These are phyloP conservation scores for Pimpla rufipes DNA, from an alignment of 2,888 invertebrate genomes.

Conservation along the genomic window DNA sequence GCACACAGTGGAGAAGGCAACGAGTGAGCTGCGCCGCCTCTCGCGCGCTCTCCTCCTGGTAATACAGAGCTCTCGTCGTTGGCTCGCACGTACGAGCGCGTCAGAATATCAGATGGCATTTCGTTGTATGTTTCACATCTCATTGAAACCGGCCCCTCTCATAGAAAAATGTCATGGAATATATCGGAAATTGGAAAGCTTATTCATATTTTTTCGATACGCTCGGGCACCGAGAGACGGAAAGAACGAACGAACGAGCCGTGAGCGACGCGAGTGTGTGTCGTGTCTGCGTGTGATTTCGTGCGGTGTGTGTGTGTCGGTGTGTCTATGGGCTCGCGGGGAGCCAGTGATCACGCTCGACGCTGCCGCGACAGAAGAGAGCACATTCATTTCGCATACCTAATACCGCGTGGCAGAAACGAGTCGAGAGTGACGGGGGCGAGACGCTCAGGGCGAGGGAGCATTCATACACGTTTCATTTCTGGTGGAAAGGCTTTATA, in stretches of 20 bases:
- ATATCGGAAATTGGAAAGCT: constrained; percentile 85
- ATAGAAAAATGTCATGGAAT: constrained; percentile 84
- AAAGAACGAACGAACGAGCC: constrained; percentile 59
- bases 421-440: constrained; percentile 69
- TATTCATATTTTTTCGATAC: constrained; percentile 84
- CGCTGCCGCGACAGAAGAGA: constrained; percentile 56
- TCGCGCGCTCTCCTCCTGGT: not conserved
- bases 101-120: constrained; percentile 83
- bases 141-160: constrained; percentile 82
- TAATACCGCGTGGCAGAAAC: constrained; percentile 76
- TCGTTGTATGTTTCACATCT: constrained; percentile 83
- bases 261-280: constrained; percentile 21
- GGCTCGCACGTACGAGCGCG: constrained; percentile 75
- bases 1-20: constrained; percentile 37
- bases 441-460: constrained; percentile 59
- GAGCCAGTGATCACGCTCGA: constrained; percentile 64
- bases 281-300: constrained; percentile 6
- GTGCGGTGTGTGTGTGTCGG: constrained; percentile 5
- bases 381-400: constrained; percentile 81
- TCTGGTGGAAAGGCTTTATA: constrained; percentile 73
- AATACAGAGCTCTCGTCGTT: constrained; percentile 35
- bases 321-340: constrained; percentile 27
- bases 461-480: constrained; percentile 78
- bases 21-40: constrained; percentile 37
- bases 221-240: constrained; percentile 68